Evolutionary conservation across 53 echinoderm and acorn worm genomes (phyloP).

Genomic region (Arbacia lixula): DNA sequence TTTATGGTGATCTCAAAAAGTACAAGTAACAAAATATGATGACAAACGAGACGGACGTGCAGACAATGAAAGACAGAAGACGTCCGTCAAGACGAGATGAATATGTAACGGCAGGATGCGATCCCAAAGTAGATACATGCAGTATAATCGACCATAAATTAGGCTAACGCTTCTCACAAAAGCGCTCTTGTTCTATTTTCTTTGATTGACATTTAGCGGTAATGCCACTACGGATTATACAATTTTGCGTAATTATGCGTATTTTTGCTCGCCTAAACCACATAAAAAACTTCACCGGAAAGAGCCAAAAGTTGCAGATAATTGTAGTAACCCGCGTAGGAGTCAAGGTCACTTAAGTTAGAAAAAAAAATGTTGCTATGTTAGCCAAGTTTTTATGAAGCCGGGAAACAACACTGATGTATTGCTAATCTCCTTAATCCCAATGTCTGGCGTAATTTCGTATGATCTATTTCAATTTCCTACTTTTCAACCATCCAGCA

Average conservation of each 20-base stretch:
- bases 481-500: background rate
- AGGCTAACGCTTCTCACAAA: no score
- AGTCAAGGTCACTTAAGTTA: background rate
- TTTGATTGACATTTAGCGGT: background rate
- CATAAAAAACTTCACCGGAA: slow-evolving; percentile 4
- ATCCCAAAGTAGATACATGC: no score
- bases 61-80: no score
- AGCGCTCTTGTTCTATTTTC: no score
- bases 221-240: background rate
- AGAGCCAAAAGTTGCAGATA: slow-evolving; percentile 8
- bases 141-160: no score
- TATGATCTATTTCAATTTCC: slow-evolving; percentile 26
- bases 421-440: slow-evolving; percentile 3
- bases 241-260: slow-evolving; percentile 4
- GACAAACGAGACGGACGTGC: no score
- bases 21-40: no score
- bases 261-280: no score
- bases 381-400: background rate
- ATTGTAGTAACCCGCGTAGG: slow-evolving; percentile 2
- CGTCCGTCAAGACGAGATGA: no score
- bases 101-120: no score
- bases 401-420: slow-evolving; percentile 16
- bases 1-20: no score
- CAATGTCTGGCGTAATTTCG: background rate
- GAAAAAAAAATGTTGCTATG: background rate